Base-by-base conservation (phyloP, 2,888 invertebrate species). In the Napeogenes sylphis region DNA sequence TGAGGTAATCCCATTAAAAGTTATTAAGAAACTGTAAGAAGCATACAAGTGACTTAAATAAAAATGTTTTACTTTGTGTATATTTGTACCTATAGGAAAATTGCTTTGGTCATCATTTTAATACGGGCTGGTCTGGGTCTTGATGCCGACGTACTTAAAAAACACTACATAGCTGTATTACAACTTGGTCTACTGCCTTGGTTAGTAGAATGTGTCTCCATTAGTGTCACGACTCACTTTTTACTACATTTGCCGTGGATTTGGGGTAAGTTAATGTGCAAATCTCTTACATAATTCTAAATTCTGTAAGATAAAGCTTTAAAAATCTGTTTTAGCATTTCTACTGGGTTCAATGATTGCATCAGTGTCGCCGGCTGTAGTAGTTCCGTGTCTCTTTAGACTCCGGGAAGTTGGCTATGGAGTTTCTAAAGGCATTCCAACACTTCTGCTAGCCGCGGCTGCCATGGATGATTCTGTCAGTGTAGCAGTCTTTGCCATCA, bases 401-500 rank as follows among this genome's bases (percentile, higher is more conserved):
- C 86, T 97, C 12, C 92, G 96, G 51, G 92, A 93, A 65, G 93
- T 92, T 72, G 92, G 93, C 0, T 96, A 95, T 75, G 97, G 97
- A 0, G 94, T 95, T 0, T 93, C 94, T 45, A 96, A 97, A 89
- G 97, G 97, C 13, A 95, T 98, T 53, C 97, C 97, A 1, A 97
- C 97, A 0, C 91, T 98, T 57, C 94, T 97, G 8, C 94, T 97
- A 32, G 97, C 97, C 0, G 94, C 97, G 2, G 94, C 97, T 10
- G 96, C 96, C 64, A 94, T 97, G 58, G 97, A 97, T 75, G 97
- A 98, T 83, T 97, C 97, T 1, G 91, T 95, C n/a, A 97, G 97
- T 33, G 97, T 98, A 30, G 96, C 97, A 30, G 93, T 94, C 30
- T 97, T 95, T 76, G 95, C 96, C 30, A 94, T 97, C 45, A 91